Conservation (phyloP, 2,888 invertebrate species). For the Xanthia togata region DNA sequence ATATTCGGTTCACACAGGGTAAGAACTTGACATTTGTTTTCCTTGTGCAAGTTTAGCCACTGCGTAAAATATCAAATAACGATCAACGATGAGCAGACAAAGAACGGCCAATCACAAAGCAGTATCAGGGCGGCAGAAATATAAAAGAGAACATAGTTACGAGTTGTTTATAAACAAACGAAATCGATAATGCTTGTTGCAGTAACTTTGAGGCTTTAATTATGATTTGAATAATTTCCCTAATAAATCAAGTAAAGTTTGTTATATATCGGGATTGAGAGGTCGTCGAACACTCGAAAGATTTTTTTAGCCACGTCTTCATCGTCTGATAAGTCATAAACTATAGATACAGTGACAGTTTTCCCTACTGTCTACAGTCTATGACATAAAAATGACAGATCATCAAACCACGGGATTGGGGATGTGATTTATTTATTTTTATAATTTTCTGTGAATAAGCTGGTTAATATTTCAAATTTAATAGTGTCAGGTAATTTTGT, state of each 20-base stretch:
- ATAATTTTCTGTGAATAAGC: slow-evolving; percentile 73
- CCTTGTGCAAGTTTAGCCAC: slow-evolving; percentile 60
- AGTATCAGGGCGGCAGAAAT: rapidly evolving
- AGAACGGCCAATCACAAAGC: slow-evolving; percentile 60
- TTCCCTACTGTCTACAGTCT: slow-evolving; percentile 35
- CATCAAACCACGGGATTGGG: slow-evolving; percentile 78
- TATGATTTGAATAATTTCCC: neutral
- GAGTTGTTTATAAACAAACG: slow-evolving; percentile 66
- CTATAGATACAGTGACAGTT: slow-evolving; percentile 54
- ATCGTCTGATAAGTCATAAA: slow-evolving; percentile 26
- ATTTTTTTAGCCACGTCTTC: slow-evolving; percentile 54
- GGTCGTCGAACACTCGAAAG: neutral
- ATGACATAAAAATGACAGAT: slow-evolving; percentile 75
- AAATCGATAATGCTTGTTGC: slow-evolving; percentile 31
- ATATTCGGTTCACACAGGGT: slow-evolving; percentile 40
- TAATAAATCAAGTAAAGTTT: neutral
- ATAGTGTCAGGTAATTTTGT: slow-evolving; percentile 70
- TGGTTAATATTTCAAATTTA: slow-evolving; percentile 71
- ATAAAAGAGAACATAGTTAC: slow-evolving; percentile 59
- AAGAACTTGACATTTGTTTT: slow-evolving; percentile 65
- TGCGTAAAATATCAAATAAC: slow-evolving; percentile 35
- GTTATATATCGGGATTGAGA: neutral
- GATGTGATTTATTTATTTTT: slow-evolving; percentile 80
- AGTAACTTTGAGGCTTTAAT: neutral
- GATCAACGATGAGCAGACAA: slow-evolving; percentile 35